These are phyloP conservation scores for Notamacropus eugenii DNA, from an alignment of 2,797 vertebrate genomes.

Conservation along the genomic window DNA sequence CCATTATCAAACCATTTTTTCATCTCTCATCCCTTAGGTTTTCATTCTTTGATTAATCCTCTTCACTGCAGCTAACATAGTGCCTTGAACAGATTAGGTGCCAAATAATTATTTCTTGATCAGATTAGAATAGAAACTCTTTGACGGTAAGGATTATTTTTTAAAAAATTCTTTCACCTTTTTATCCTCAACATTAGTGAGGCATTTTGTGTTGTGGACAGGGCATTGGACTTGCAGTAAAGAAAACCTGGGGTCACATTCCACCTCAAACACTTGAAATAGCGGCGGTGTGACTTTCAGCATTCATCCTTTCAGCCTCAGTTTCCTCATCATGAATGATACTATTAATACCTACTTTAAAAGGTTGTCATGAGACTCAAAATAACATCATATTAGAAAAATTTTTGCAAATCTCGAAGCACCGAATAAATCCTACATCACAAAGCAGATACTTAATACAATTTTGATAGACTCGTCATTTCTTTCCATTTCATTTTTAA, in stretches of 20 bases:
- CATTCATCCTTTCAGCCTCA: background rate
- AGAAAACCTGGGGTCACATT: background rate
- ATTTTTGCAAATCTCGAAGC: background rate
- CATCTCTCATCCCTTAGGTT: background rate
- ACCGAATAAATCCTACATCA: background rate
- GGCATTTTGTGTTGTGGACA: background rate
- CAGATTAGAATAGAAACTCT: background rate
- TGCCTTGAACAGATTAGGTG: background rate
- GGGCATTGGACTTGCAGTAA: background rate
- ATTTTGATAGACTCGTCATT: background rate
- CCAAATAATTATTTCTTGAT: background rate
- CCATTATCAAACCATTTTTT: background rate
- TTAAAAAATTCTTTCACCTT: background rate
- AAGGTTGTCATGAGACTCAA: background rate
- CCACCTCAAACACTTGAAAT: background rate
- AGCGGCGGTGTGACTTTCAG: background rate
- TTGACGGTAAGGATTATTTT: background rate
- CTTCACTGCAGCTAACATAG: slow-evolving; percentile 11
- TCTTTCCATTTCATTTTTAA: background rate
- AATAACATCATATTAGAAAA: background rate
- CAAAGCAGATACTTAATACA: background rate
- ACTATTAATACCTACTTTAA: background rate
- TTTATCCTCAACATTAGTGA: background rate
- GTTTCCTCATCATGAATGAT: background rate
- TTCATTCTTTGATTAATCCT: slow-evolving; percentile 9